phyloP scores from a whole-genome alignment of 2,113 vertebrate genomes.

The Proteles cristata region DNA sequence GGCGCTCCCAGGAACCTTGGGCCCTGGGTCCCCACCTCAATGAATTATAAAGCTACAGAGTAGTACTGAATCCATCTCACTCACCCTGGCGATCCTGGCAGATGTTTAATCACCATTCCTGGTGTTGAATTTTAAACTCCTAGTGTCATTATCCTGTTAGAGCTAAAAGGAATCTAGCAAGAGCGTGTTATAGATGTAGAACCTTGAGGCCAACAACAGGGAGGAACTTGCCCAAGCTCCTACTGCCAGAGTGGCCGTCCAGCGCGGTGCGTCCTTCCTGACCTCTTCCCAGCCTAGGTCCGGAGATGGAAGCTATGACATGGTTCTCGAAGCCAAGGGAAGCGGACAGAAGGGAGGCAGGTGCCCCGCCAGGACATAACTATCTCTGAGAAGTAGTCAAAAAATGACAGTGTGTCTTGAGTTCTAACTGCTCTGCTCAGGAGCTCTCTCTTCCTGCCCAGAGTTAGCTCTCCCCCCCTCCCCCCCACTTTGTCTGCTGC shows the following conservation, averaged over 20 bases:
- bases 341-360: background rate
- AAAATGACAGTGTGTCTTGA: background rate
- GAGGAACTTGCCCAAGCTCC: background rate
- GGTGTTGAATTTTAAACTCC: background rate
- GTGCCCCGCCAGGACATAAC: background rate
- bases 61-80: no score
- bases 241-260: background rate
- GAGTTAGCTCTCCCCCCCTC: background rate
- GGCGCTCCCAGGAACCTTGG: background rate
- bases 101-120: background rate
- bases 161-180: background rate
- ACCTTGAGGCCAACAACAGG: accelerated
- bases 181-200: background rate
- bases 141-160: background rate
- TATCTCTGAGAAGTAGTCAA: background rate
- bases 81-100: background rate
- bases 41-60: background rate
- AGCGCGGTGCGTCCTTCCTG: background rate
- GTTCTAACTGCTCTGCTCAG: background rate
- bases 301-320: background rate
- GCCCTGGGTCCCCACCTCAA: background rate
- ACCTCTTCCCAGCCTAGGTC: background rate
- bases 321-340: background rate
- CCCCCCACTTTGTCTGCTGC: background rate
- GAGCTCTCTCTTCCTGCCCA: background rate